Evolutionary conservation across 2,113 vertebrate genomes (phyloP).

Genomic region (Nesoenas mayeri): DNA sequence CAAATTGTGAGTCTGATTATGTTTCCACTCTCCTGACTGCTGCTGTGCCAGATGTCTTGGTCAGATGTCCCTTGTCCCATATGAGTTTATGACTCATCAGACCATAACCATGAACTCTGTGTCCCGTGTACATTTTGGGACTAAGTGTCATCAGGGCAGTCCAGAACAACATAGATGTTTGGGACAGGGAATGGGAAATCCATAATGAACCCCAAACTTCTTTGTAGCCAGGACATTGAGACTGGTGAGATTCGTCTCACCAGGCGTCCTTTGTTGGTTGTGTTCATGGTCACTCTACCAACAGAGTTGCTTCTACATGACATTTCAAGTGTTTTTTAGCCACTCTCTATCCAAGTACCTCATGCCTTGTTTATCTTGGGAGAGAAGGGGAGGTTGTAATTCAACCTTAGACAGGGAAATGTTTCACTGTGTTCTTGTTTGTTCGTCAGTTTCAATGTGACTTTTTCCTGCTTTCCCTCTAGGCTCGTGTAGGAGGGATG

Average conservation of each 20-base stretch:
- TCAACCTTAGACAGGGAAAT: neutral
- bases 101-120: neutral
- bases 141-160: neutral
- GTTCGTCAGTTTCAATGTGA: rapidly evolving
- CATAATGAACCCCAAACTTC: neutral
- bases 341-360: neutral
- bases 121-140: neutral
- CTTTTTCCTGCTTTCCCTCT: neutral
- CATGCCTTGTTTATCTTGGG: neutral
- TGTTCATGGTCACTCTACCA: neutral
- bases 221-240: rapidly evolving
- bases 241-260: neutral
- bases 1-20: neutral
- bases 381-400: neutral
- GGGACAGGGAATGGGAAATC: neutral
- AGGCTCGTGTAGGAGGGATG: conserved; percentile 96
- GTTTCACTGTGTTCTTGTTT: neutral
- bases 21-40: neutral
- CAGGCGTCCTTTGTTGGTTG: neutral
- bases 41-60: neutral
- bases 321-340: neutral
- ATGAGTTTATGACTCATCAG: neutral
- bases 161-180: neutral
- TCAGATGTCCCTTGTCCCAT: neutral
- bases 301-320: neutral